Evolutionary conservation across 1,140 invertebrate genomes (phyloP), one percentile per base, ranked within the genome.

Genomic region (Drosophila fuyamai): DNA sequence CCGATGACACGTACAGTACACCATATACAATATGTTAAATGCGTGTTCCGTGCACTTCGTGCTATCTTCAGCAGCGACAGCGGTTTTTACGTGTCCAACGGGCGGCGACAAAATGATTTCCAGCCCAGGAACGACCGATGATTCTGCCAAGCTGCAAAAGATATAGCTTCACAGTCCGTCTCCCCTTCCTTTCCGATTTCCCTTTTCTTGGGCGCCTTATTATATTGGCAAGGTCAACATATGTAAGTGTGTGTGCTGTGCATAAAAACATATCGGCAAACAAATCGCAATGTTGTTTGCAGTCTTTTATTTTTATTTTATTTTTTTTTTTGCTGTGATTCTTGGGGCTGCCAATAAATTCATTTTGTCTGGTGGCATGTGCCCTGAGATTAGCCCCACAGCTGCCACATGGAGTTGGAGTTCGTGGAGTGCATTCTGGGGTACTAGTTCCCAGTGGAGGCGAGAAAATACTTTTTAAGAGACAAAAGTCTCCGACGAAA

Each of bases 1-100:
- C 48, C 48, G 73, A 66, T 76, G 72, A 76, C 73, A 76, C 72
- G 73, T 76, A 76, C 72, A 36, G 47, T 54, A 41, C 40, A 41
- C 32, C 50, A 44, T 14, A 53, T 46, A 36, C 60, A 76, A 44
- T 66, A 41, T 76, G 72, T 63, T 63, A 46, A n/a, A 40, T 71
- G 67, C 66, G 43, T 71, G 65, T 71, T 68, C 48, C 18, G 47
- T 35, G 60, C 65, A 29, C 47, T 66, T 43, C 29, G 38, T 29
- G 41, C 44, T 58, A 58, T 71, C 51, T 50, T 10, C 44, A 5
- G 9, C 41, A 13, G 60, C 18, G 48, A 55, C 50, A 63, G 27
- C 16, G 9, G 43, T 43, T 51, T 55, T 74, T 74, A 71, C 65
- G 66, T 70, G 66, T 70, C 50, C 60, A 10, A 66, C 38, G 10